Evolutionary conservation across 2,113 vertebrate genomes (phyloP).

Genomic region (Bombycilla garrulus): DNA sequence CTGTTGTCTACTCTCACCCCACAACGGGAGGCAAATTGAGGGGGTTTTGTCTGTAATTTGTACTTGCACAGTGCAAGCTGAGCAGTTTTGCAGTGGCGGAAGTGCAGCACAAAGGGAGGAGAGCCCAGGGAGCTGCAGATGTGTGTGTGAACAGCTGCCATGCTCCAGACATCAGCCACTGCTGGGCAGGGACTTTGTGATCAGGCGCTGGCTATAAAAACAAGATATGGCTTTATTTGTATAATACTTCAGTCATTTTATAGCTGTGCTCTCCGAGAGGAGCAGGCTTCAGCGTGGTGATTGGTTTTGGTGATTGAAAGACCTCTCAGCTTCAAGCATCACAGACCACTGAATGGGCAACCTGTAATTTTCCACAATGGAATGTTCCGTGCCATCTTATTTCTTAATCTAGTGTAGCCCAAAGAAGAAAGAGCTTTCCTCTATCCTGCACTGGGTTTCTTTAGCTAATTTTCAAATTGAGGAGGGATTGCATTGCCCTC

Average conservation of each 20-base stretch:
- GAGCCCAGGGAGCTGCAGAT: not conserved
- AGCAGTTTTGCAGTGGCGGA: not conserved
- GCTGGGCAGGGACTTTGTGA: not conserved
- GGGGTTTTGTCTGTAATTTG: not conserved
- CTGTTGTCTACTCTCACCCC: not conserved
- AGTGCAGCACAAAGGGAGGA: not conserved
- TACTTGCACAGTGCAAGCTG: not conserved
- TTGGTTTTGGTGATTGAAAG: slow-evolving; percentile 41
- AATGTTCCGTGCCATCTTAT: not conserved
- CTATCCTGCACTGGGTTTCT: not conserved
- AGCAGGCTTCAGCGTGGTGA: not conserved
- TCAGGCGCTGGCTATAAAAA: not conserved
- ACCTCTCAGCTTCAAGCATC: slow-evolving; percentile 38
- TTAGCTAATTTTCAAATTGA: not conserved
- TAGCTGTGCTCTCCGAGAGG: slow-evolving; percentile 15
- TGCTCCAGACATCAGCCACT: not conserved
- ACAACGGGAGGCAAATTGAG: not conserved
- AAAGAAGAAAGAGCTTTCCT: not conserved
- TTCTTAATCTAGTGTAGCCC: slow-evolving; percentile 7
- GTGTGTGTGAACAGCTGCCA: not conserved
- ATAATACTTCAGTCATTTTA: slow-evolving; percentile 12
- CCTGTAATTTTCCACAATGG: slow-evolving; percentile 15
- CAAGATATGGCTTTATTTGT: not conserved
- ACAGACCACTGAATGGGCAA: slow-evolving; percentile 12
- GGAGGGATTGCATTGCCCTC: slow-evolving; percentile 58